Evolutionary conservation across 2,797 vertebrate genomes (phyloP), one percentile per base, ranked within the genome.

Genomic region (Dicrostonyx torquatus): DNA sequence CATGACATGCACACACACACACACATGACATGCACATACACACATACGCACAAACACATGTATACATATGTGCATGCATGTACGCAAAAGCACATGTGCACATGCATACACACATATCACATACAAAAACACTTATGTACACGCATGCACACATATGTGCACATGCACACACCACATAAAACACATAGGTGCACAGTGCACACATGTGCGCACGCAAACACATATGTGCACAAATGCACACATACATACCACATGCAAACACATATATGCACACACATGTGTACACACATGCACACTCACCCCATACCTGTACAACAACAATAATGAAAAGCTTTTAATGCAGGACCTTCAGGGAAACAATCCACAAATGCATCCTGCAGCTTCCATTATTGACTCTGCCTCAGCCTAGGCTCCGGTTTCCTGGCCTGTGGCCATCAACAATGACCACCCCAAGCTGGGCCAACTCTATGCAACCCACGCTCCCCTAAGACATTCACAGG

Each of bases 351-450:
- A 20, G 82, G 24, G 53, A 72, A 62, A n/a, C 0, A 15, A 22
- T 0, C 29, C 85, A 45, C 55, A 13, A 20, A 20, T 0, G 3
- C 20, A 0, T 22, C 43, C 22, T 0, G 6, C 45, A 11, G 8
- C 64, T 50, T 6, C 34, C 1, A 1, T 2, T 1, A 1, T 34
- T 29, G 1, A 40, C n/a, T 37, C 48, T 37, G 22, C 31, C 14
- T 26, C 14, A 17, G 0, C 7, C 0, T 2, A 2, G 14, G 45
- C 14, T 64, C 48, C 0, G n/a, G 34, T 10, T 7, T 70, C 64
- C 90, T 18, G 20, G 43, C 70, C 90, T 20, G 2, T 34, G 62
- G n/a, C n/a, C 7, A 14, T 76, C 60, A 68, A 68, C 48, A 14
- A 79, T n/a, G 60, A 79, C 5, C 0, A 1, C 55, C 66, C 77